These are phyloP conservation scores for Dryococelus australis DNA, from an alignment of 2,888 invertebrate species.

Conservation along the genomic window DNA sequence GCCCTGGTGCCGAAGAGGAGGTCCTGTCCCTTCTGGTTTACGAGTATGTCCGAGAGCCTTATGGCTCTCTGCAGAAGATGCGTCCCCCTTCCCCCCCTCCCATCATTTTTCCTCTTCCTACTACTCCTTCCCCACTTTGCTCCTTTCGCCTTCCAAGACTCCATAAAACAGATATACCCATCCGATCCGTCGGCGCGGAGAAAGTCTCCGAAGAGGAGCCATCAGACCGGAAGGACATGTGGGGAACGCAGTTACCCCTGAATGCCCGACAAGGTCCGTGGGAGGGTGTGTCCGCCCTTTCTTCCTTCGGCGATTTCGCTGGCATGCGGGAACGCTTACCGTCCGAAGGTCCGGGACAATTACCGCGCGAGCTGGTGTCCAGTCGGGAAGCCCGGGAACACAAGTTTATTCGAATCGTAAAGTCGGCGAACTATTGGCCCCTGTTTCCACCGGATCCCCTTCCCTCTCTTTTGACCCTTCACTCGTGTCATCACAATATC, in stretches of 20 bases:
- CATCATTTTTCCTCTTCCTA: background rate
- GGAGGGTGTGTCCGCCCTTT: background rate
- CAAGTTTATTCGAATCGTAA: background rate
- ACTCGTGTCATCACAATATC: background rate
- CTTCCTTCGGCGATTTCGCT: constrained; percentile 7
- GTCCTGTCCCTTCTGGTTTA: constrained; percentile 16
- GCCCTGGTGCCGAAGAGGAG: constrained; percentile 16
- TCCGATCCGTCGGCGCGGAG: background rate
- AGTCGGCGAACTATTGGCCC: background rate
- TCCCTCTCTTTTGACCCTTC: background rate
- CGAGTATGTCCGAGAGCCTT: constrained; percentile 16
- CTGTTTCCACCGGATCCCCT: background rate
- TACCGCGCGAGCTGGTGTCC: background rate
- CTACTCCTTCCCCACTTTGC: background rate
- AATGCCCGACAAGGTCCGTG: background rate
- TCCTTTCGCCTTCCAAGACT: background rate
- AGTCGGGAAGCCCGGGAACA: background rate
- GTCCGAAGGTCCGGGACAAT: background rate
- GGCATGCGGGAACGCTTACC: constrained; percentile 10
- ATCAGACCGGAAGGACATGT: constrained; percentile 16
- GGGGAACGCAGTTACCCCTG: constrained; percentile 16
- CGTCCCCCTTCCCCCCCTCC: background rate
- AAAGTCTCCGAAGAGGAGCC: background rate
- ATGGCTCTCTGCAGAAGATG: background rate
- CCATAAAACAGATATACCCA: constrained; percentile 16